Percentiles rank a stretch among this genome's conserved stretches.
Conservation (phyloP, 2,113 vertebrate species). For the Panthera leo region DNA sequence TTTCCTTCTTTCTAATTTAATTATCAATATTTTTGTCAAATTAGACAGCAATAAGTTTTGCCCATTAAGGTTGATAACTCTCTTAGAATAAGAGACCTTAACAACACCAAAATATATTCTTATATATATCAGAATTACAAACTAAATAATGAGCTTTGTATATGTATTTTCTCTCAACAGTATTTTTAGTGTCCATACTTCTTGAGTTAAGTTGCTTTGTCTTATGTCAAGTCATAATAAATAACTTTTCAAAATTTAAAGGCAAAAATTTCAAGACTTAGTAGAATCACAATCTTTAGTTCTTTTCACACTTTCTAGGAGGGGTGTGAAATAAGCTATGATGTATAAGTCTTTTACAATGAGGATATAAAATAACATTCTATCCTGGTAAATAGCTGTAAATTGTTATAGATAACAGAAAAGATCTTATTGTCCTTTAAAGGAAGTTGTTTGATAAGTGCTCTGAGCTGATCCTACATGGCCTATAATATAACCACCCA, state of each 20-base stretch:
- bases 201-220: background rate
- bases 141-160: background rate
- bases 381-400: background rate
- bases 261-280: background rate
- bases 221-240: background rate
- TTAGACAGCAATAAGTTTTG: conserved; percentile 2
- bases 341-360: background rate
- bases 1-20: background rate
- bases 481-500: background rate
- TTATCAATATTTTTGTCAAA: background rate
- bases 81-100: background rate
- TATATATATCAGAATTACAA: background rate
- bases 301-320: background rate
- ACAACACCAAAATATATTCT: background rate
- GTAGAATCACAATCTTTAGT: background rate
- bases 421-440: background rate
- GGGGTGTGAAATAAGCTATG: background rate
- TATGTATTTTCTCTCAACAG: background rate
- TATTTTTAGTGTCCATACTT: background rate
- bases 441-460: background rate
- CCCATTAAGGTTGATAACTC: background rate
- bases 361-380: background rate
- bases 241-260: conserved; percentile 35
- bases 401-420: background rate
- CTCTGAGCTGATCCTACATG: background rate